These are phyloP conservation scores for Belonocnema kinseyi DNA, from an alignment of 1,140 invertebrate species.

Conservation along the genomic window DNA sequence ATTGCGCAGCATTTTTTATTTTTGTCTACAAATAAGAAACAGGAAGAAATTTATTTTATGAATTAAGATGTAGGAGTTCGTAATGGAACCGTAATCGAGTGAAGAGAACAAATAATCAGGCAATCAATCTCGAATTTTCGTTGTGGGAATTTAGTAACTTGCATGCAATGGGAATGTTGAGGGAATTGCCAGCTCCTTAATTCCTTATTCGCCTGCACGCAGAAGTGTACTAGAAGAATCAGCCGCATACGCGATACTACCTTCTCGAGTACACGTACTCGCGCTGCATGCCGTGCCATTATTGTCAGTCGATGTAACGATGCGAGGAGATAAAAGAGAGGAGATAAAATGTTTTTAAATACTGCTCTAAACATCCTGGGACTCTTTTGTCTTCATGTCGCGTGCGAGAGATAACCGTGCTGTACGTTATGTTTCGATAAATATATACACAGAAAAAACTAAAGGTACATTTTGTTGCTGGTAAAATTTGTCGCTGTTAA, in stretches of 20 bases:
- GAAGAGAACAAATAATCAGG: slow-evolving; percentile 22
- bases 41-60: background rate
- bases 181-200: slow-evolving; percentile 3
- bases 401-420: too few species aligned
- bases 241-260: slow-evolving; percentile 15
- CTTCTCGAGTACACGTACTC: slow-evolving; percentile 32
- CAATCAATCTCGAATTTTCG: slow-evolving; percentile 16
- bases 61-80: background rate
- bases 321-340: background rate
- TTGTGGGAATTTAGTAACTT: slow-evolving; percentile 20
- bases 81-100: slow-evolving; percentile 10
- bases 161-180: slow-evolving; percentile 23
- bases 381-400: background rate
- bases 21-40: too few species aligned
- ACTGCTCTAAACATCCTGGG: background rate
- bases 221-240: slow-evolving; percentile 42
- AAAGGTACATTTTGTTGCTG: too few species aligned
- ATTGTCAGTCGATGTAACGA: slow-evolving; percentile 17
- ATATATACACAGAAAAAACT: too few species aligned
- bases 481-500: too few species aligned
- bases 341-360: background rate
- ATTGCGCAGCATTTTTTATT: too few species aligned
- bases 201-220: slow-evolving; percentile 23
- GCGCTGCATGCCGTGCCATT: slow-evolving; percentile 36
- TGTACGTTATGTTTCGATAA: too few species aligned